A percentile compares a stretch with the other conserved stretches of the same genome.
phyloP scores from a whole-genome alignment of 2,797 vertebrate species.

The Sarcoramphus papa region DNA sequence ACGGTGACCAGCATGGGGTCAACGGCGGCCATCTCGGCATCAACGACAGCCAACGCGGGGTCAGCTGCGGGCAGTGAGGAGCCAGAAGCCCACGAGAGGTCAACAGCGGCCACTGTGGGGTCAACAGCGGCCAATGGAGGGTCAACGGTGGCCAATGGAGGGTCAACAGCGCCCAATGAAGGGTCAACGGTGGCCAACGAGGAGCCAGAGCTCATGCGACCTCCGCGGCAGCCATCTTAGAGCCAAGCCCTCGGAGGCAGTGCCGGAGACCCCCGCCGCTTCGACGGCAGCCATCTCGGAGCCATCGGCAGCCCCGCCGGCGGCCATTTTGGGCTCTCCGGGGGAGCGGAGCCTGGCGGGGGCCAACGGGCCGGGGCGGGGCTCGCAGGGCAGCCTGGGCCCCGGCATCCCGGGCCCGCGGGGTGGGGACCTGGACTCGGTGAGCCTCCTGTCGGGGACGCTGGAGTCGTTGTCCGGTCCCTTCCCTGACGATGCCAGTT shows the following conservation, averaged over 20 bases:
- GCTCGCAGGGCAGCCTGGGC: conserved; percentile 56
- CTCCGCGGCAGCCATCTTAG: background rate
- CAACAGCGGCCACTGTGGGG: background rate
- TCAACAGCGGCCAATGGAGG: no score
- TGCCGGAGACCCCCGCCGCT: background rate
- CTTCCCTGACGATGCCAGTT: conserved; percentile 85
- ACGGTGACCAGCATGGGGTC: background rate
- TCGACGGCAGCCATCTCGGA: background rate
- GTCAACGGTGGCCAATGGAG: background rate
- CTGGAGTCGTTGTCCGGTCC: conserved; percentile 81
- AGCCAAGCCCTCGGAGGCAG: background rate
- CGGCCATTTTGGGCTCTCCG: background rate
- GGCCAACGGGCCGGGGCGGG: conserved; percentile 45
- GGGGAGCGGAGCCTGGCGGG: background rate
- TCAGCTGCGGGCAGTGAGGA: background rate
- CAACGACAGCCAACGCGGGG: no score
- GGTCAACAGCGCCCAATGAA: background rate
- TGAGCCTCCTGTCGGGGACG: conserved; percentile 90
- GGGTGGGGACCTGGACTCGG: conserved; percentile 83
- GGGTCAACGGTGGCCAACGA: background rate
- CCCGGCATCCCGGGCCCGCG: background rate
- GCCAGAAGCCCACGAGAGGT: background rate
- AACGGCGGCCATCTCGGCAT: background rate
- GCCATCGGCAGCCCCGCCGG: background rate
- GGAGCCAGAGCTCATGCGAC: background rate